These are phyloP conservation scores for Panonychus citri DNA, from an alignment of 1,140 invertebrate genomes.

Conservation along the genomic window DNA sequence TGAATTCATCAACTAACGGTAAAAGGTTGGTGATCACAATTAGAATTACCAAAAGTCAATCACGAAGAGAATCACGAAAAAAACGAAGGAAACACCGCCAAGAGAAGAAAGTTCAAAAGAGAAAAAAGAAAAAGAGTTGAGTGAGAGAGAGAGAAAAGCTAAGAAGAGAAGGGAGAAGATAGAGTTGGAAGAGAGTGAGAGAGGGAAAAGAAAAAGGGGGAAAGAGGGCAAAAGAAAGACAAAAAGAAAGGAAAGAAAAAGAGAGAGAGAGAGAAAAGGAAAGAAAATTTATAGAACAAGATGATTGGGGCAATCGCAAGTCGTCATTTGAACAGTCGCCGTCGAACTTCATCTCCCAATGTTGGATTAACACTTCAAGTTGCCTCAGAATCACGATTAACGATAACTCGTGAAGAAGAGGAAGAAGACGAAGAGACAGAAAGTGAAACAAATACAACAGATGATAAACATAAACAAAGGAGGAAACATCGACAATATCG, in stretches of 20 bases:
- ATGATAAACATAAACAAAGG: neutral
- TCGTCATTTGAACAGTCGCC: constrained; percentile 11
- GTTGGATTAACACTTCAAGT: neutral
- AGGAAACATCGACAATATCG: too few species aligned
- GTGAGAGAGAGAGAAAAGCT: neutral
- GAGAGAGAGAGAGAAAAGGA: neutral
- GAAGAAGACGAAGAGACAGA: neutral
- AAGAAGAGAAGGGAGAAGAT: neutral
- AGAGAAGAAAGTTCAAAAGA: neutral
- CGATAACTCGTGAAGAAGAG: neutral
- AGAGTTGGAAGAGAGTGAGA: neutral
- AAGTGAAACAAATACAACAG: constrained; percentile 1
- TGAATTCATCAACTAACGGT: too few species aligned
- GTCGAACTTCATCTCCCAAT: constrained; percentile 12
- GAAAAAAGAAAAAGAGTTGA: neutral
- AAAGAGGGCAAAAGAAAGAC: neutral
- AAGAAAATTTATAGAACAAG: neutral
- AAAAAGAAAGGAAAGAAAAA: neutral
- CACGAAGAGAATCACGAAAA: too few species aligned
- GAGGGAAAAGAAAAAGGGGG: neutral
- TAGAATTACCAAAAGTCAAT: neutral
- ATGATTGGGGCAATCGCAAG: constrained; percentile 12
- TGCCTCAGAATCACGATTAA: neutral
- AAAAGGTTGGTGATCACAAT: neutral
- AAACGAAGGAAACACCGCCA: neutral